Evolutionary conservation across 2,888 invertebrate species (phyloP).

Genomic region (Sinhomidia bicolor): DNA sequence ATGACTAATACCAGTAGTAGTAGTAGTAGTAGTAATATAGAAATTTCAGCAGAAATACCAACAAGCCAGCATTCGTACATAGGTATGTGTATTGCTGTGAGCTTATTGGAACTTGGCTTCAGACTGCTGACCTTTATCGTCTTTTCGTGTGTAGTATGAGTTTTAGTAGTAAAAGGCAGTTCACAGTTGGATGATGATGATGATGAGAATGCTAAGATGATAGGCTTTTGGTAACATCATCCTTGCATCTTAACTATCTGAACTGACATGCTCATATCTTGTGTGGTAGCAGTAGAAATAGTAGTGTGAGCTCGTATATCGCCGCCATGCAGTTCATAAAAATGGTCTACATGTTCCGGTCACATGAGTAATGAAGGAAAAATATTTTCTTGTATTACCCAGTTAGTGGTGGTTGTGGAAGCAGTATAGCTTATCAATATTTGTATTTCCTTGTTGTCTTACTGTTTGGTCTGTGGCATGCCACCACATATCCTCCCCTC

Average conservation of each 20-base stretch:
- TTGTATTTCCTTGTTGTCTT: neutral
- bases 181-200: neutral
- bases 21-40: neutral
- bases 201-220: constrained; percentile 34
- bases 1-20: neutral
- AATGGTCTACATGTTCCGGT: neutral
- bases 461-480: neutral
- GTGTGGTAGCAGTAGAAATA: too few relatives aligned
- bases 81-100: neutral
- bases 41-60: neutral
- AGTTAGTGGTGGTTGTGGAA: neutral
- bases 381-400: neutral
- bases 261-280: neutral
- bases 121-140: constrained; percentile 25
- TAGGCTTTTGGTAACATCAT: neutral
- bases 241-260: neutral
- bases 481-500: neutral
- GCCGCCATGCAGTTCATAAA: neutral
- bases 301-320: too few relatives aligned
- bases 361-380: neutral
- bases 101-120: neutral
- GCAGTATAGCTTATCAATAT: neutral
- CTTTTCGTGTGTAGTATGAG: neutral
- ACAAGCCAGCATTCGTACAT: neutral
- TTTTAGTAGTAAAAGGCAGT: neutral